A percentile compares a stretch with the other conserved stretches of the same genome.
Evolutionary conservation across 2,113 vertebrate genomes (phyloP).

Genomic region (Thunnus maccoyii): DNA sequence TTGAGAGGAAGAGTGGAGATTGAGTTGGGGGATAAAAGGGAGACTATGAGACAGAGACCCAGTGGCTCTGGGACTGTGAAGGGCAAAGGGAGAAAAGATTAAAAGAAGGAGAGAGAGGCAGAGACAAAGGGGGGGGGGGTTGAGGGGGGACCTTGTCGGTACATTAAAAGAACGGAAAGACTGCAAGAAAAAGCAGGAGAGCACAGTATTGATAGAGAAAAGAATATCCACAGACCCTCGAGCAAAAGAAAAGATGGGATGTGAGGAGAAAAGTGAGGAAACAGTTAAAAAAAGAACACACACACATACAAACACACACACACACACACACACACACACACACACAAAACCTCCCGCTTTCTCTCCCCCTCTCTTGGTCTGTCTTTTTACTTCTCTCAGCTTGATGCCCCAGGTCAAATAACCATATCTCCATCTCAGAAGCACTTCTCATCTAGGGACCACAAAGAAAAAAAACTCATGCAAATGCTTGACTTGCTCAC

Average conservation of each 20-base stretch:
- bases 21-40: constrained; percentile 29
- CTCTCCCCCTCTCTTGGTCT: constrained; percentile 59
- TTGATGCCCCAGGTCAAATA: constrained; percentile 76
- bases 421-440: constrained; percentile 79
- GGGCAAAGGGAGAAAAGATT: constrained; percentile 48
- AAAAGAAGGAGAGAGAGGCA: constrained; percentile 46
- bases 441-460: constrained; percentile 69
- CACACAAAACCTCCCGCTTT: constrained; percentile 24
- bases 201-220: neutral
- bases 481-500: constrained; percentile 53
- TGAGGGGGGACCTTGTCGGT: constrained; percentile 19
- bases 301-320: constrained; percentile 2
- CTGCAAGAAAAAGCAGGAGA: constrained; percentile 23
- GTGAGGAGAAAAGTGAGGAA: constrained; percentile 42
- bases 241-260: constrained; percentile 53
- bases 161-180: constrained; percentile 36
- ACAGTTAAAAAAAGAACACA: constrained; percentile 59
- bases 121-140: constrained; percentile 27
- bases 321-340: constrained; percentile 21
- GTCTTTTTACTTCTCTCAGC: constrained; percentile 68
- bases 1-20: constrained; percentile 29
- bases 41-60: constrained; percentile 33
- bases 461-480: constrained; percentile 44
- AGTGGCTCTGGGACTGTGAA: constrained; percentile 39
- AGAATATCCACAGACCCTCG: constrained; percentile 46